Evolutionary conservation across 2,113 vertebrate species (phyloP).

Genomic region (Gymnogyps californianus): DNA sequence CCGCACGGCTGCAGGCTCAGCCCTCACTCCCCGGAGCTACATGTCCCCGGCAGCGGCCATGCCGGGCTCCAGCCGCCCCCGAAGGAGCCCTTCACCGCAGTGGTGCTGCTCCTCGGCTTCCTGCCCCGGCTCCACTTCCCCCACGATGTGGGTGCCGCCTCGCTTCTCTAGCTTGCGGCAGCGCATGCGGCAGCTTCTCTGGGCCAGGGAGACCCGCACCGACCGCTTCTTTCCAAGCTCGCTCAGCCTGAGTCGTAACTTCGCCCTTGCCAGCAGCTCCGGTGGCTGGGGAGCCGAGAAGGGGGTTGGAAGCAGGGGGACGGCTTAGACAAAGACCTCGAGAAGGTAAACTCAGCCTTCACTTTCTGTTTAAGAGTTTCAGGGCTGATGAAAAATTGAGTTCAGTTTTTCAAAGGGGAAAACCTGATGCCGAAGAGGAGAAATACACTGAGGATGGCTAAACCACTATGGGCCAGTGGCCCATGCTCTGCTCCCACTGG

Average conservation of each 20-base stretch:
- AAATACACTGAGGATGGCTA: not conserved
- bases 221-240: not conserved
- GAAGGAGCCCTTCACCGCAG: fast-evolving
- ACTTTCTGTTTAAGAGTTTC: not conserved
- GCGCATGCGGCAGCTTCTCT: fast-evolving
- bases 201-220: not conserved
- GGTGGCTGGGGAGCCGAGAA: fast-evolving
- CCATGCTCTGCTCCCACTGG: not conserved
- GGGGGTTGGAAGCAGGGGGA: not conserved
- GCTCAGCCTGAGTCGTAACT: fast-evolving
- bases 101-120: fast-evolving
- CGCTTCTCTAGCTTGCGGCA: fast-evolving
- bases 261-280: not conserved
- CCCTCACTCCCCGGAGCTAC: not conserved
- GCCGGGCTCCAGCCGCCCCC: fast-evolving
- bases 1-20: not conserved
- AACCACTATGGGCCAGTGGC: not conserved
- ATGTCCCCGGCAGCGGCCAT: not conserved
- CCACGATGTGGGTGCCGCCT: fast-evolving
- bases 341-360: not conserved
- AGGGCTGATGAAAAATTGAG: not conserved
- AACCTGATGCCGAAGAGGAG: not conserved
- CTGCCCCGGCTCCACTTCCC: not conserved
- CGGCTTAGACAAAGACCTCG: not conserved
- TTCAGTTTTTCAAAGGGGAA: not conserved